Evolutionary conservation across 2,888 invertebrate species (phyloP), one percentile per base, ranked within the genome.

Genomic region (Netelia inedita): DNA sequence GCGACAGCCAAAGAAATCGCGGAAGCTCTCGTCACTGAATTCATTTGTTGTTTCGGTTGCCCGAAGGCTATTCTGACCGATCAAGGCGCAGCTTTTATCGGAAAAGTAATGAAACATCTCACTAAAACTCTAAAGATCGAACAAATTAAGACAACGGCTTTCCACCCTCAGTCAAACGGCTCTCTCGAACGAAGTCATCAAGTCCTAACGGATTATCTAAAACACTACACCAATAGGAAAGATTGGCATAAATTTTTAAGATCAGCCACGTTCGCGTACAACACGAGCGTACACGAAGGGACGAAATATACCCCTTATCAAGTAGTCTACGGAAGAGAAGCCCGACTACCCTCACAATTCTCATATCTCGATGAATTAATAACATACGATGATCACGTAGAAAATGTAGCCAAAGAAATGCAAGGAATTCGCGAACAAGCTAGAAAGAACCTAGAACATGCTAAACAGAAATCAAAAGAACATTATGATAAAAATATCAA

Each of bases 1-100:
- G 59, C 66, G 0, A 66, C 57, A 11, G 68, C 82, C 0, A 50
- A 19, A 5, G 59, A 55, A 10, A 82, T 85, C 1, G 82, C 82
- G 1, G 6, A 43, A 9, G 74, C 79, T 6, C 41, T 85, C 1
- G 68, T 59, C 0, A 41, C 50, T 9, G 5, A 73, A 19, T 63
- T 85, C 11, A 82, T 85, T 11, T 55, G 65, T n/a, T 11, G 14
- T 19, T 84, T 71, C n/a, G 81, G 81, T 2, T 35, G 28, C 11
- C 81, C 84, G 2, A 59, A 53, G n/a, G 50, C 21, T 8, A 76
- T 84, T 14, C 5, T 28, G 28, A 28, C 28, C 28, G 28, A 28
- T 5, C 28, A 28, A 5, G 28, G 28, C 28, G 28, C 46, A 2
- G 28, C 28, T 28, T 28, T 28, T 28, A 28, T 28, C 2, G 28